Evolutionary conservation across 2,797 vertebrate genomes (phyloP), one percentile per base, ranked within the genome.

Genomic region (Eulemur albifrons): DNA sequence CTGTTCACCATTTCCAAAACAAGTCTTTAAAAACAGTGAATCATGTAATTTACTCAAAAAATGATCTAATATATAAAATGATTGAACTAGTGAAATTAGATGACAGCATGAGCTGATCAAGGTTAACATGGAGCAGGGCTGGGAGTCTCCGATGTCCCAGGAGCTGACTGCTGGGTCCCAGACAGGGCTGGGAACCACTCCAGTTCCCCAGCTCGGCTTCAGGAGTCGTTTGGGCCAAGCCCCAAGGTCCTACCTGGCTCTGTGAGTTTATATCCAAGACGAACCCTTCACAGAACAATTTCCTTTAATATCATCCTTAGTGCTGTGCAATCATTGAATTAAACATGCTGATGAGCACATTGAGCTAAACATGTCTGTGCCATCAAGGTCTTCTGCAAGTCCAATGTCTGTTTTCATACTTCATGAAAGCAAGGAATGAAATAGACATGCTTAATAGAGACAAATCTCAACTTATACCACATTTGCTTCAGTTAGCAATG

Each of bases 11-110:
- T 73, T 88, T 95, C 88, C 94, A 83, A 97, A 97, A 87, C 63
- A 97, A 75, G 86, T 0, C 40, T 94, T 88, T 70, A 88, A 90
- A 95, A 93, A 87, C n/a, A 80, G 82, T 65, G 88, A 96, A 93
- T 96, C 95, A 96, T 21, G 50, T 73, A 57, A 88, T 84, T 94
- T 57, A 54, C 83, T 70, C 38, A 52, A 54, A 67, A 93, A 88
- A 85, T 91, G 95, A 97, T 38, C 90, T 95, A 95, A 95, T 57
- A 25, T 18, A 35, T 35, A 50, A 84, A 95, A 90, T 69, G 45
- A 92, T 63, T 92, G 86, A 96, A 95, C 83, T 77, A 69, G 43
- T 81, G 76, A 80, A 57, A 94, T 92, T 81, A 93, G 20, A 93
- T 81, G 95, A 96, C 75, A 14, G 45, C 63, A 38, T 70, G 45